phyloP scores from a whole-genome alignment of 2,113 vertebrate genomes.

The Orthonyx spaldingii region DNA sequence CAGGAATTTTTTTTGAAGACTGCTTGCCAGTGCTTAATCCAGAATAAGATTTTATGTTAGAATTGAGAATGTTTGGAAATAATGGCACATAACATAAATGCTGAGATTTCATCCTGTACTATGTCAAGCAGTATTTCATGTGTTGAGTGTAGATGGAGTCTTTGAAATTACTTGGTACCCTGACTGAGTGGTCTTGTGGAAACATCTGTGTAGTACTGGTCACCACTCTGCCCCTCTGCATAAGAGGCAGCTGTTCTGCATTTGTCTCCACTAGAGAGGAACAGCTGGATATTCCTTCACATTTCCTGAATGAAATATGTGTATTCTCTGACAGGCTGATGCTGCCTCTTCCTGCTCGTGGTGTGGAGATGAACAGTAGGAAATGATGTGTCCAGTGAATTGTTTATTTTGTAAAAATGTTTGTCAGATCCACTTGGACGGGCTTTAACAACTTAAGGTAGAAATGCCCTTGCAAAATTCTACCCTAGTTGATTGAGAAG shows the following conservation, averaged over 20 bases:
- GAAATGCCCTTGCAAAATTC: neutral
- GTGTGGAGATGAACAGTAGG: neutral
- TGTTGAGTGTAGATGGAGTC: neutral
- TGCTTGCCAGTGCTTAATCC: neutral
- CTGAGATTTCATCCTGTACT: neutral
- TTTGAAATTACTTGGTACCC: neutral
- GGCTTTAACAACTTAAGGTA: neutral
- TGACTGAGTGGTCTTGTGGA: neutral
- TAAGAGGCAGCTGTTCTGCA: neutral
- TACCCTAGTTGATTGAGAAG: neutral
- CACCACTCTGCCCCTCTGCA: neutral
- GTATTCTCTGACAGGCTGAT: neutral
- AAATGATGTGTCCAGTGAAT: neutral
- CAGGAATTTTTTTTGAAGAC: neutral
- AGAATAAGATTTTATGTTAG: constrained; percentile 1
- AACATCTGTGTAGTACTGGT: neutral
- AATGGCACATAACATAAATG: neutral
- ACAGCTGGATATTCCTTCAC: neutral
- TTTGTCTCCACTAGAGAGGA: neutral
- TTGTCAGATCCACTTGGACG: neutral
- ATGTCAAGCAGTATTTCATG: neutral
- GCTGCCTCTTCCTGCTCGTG: neutral
- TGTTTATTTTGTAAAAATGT: neutral
- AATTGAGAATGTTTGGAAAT: constrained; percentile 11
- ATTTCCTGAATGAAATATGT: neutral